Evolutionary conservation across 1,140 invertebrate species (phyloP).

Genomic region (Pteromalus puparum): DNA sequence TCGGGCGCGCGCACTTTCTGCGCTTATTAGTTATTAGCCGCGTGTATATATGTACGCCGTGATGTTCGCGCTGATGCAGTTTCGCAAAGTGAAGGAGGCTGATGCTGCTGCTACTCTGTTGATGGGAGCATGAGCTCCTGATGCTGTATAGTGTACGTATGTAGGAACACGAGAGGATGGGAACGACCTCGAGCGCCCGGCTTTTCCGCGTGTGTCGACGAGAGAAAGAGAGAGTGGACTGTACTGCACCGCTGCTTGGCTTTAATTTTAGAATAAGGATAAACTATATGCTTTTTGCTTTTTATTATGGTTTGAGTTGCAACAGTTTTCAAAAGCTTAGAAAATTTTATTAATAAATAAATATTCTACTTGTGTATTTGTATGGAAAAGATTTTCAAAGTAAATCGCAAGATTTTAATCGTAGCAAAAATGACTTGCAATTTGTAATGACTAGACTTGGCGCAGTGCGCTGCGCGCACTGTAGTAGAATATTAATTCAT

Average conservation of each 20-base stretch:
- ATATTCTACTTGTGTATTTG: not conserved
- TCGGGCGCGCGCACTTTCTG: not conserved
- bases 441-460: not conserved
- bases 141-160: not conserved
- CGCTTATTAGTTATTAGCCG: not conserved
- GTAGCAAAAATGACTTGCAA: not conserved
- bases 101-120: not conserved
- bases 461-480: too few species aligned
- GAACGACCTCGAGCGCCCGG: not conserved
- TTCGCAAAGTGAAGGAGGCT: constrained; percentile 10
- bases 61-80: not conserved
- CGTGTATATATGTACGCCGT: not conserved
- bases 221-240: not conserved
- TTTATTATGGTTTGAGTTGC: not conserved
- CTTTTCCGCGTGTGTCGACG: not conserved
- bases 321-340: not conserved
- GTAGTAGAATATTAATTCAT: too few species aligned
- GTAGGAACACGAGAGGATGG: not conserved
- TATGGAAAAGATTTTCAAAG: not conserved
- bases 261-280: not conserved
- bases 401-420: not conserved
- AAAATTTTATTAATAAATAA: not conserved
- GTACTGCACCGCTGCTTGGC: not conserved
- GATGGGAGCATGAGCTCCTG: not conserved
- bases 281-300: not conserved